These are phyloP conservation scores for Galendromus occidentalis DNA, from an alignment of 1,140 invertebrate species.

Conservation along the genomic window DNA sequence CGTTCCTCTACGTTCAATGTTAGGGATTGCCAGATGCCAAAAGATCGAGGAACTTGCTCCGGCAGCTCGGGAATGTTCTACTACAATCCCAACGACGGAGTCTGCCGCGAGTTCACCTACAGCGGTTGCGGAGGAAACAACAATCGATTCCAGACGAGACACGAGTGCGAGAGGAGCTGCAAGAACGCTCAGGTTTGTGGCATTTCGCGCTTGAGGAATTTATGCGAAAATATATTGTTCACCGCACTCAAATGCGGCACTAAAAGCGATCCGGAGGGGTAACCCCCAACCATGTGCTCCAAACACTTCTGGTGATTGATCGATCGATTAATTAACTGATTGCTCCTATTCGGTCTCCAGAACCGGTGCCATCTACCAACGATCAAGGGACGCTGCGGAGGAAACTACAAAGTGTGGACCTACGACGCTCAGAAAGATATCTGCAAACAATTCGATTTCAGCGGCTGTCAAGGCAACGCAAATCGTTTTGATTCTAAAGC, in stretches of 20 bases:
- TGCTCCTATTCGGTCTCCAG: slow-evolving; percentile 24
- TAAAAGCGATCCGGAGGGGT: too few relatives aligned
- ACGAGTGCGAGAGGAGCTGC: slow-evolving; percentile 59
- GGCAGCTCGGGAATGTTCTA: slow-evolving; percentile 45
- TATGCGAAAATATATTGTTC: neutral
- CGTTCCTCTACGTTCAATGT: neutral
- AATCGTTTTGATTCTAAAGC: slow-evolving; percentile 51
- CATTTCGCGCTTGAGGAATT: too few relatives aligned
- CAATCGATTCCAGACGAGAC: slow-evolving; percentile 54
- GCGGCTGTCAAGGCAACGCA: slow-evolving; percentile 62
- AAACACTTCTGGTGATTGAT: too few relatives aligned
- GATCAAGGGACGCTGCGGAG: slow-evolving; percentile 46
- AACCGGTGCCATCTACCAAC: slow-evolving; percentile 38
- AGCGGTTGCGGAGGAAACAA: slow-evolving; percentile 63
- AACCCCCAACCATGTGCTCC: too few relatives aligned
- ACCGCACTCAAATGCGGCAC: neutral
- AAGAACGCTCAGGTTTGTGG: slow-evolving; percentile 33
- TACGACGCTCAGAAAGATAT: slow-evolving; percentile 35
- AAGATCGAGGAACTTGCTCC: slow-evolving; percentile 48
- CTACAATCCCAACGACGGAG: slow-evolving; percentile 51
- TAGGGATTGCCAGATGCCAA: slow-evolving; percentile 41
- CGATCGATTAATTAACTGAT: too few relatives aligned
- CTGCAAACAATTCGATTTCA: slow-evolving; percentile 50
- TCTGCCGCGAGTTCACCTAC: slow-evolving; percentile 60
- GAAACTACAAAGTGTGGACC: slow-evolving; percentile 41